Evolutionary conservation across 2,888 invertebrate genomes (phyloP).

Genomic region (Alitta virens): DNA sequence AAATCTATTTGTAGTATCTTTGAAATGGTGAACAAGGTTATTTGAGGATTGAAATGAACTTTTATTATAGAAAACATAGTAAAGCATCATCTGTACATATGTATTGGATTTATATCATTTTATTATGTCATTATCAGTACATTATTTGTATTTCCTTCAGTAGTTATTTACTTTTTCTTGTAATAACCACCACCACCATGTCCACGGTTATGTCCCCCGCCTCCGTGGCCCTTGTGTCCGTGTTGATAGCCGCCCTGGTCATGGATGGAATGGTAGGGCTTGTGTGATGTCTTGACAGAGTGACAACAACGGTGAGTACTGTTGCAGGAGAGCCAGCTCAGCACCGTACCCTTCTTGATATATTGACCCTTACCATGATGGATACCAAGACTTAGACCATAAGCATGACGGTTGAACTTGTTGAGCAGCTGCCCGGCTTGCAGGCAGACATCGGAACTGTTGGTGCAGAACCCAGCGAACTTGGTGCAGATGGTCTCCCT

Average conservation of each 20-base stretch:
- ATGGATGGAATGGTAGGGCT: neutral
- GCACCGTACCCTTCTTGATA: neutral
- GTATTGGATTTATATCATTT: too few species aligned
- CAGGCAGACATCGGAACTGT: neutral
- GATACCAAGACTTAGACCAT: neutral
- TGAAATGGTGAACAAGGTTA: too few species aligned
- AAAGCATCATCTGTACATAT: too few species aligned
- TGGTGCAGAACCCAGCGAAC: conserved; percentile 8
- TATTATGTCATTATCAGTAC: too few species aligned
- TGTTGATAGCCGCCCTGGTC: neutral
- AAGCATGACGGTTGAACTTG: neutral
- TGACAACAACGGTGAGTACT: conserved; percentile 1
- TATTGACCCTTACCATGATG: too few species aligned
- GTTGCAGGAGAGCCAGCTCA: conserved; percentile 4
- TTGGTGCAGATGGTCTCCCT: conserved; percentile 1
- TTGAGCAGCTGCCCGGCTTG: neutral
- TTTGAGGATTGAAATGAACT: too few species aligned
- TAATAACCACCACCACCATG: neutral
- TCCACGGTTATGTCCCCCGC: neutral
- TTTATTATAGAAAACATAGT: too few species aligned
- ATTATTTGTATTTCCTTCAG: too few species aligned
- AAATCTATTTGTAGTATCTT: too few species aligned
- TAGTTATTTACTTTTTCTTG: too few species aligned
- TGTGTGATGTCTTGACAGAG: neutral
- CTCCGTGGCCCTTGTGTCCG: neutral